Base-by-base conservation (phyloP, 2,113 vertebrate species). In the Geococcyx californianus region DNA sequence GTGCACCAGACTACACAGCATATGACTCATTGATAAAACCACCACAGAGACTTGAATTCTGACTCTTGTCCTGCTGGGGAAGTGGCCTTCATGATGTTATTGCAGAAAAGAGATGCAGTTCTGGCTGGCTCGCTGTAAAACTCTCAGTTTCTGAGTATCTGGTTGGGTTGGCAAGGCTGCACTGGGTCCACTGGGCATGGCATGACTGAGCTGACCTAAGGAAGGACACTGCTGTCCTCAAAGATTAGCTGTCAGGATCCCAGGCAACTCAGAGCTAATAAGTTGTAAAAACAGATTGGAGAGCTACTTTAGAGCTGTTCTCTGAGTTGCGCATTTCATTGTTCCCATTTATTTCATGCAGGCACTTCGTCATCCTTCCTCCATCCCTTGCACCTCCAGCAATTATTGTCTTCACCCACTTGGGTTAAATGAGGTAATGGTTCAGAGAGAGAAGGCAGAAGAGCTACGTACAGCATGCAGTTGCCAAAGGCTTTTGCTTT, bases 1-100 rank as follows among this genome's bases (percentile, higher is more conserved):
- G 0, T 25, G 8, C 40, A 56, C 25, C 25, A 47, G 40, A 34
- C n/a, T 16, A 24, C 10, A 24, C 4, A 28, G 55, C 24, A 38
- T 2, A 38, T 4, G 66, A 21, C 54, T 64, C 11, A 11, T 13
- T 23, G 74, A 55, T 17, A 40, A 87, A 91, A 69, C 6, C 54
- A 82, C 47, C 11, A 51, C 13, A 55, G 47, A 74, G 9, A 20
- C 11, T 2, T 31, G 40, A 62, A 28, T 36, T 26, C 25, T 80
- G 70, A 47, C 64, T 47, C 47, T 33, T 28, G 33, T 36, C 54
- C 34, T 56, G 10, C 40, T 60, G n/a, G 10, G 51, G 38, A 76
- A 34, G 28, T 45, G 17, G 13, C 5, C 8, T 64, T 60, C 34
- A 20, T 0, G 0, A 66, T 51, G 34, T 4, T 45, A 13, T 21